Conservation (phyloP, 23 tunicate genomes). For the Ascidia mentula region DNA sequence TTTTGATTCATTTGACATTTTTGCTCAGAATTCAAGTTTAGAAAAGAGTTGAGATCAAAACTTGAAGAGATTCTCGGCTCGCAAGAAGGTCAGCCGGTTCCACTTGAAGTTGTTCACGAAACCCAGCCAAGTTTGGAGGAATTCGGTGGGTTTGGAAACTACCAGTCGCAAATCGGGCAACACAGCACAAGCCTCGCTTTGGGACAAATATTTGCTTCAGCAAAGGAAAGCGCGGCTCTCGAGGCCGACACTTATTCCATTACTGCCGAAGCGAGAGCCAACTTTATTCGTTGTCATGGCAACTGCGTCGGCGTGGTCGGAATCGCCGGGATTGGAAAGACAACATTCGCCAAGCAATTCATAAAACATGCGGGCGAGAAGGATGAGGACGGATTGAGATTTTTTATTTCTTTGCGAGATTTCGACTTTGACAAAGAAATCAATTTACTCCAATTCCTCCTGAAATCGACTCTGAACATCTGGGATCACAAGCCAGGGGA, state of each 20-base stretch:
- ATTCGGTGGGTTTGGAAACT: not conserved
- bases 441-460: not conserved
- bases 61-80: not conserved
- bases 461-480: not conserved
- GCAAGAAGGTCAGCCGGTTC: not conserved
- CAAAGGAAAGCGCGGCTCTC: not conserved
- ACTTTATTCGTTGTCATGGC: not conserved
- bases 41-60: too few relatives aligned
- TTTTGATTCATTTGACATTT: too few relatives aligned
- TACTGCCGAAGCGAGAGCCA: not conserved
- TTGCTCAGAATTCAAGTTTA: too few relatives aligned
- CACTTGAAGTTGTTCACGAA: not conserved
- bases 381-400: not conserved
- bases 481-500: not conserved
- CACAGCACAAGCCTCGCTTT: not conserved
- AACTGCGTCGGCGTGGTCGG: not conserved
- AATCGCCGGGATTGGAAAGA: not conserved
- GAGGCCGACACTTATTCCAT: not conserved
- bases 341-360: not conserved
- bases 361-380: not conserved
- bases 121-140: not conserved
- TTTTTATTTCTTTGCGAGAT: not conserved
- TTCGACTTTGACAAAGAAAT: constrained; percentile 2
- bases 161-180: not conserved
- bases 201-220: not conserved